Evolutionary conservation across 1,140 invertebrate species (phyloP), one percentile per base, ranked within the genome.

Genomic region (Babylonia areolata): DNA sequence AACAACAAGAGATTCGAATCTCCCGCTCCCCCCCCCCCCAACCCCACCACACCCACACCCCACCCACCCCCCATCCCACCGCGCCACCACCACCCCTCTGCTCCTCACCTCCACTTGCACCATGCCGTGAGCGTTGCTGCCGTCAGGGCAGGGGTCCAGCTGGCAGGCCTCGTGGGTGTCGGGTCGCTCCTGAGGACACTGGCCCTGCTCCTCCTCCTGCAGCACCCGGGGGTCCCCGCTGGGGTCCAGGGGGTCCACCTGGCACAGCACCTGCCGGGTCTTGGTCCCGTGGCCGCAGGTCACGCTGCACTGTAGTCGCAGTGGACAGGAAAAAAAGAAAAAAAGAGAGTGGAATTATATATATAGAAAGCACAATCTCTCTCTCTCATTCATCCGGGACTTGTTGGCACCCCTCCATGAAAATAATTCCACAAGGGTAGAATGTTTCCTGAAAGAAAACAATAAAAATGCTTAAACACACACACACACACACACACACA

Each of bases 91-190:
- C 37, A 37, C 69, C 58, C 0, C 58, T 0, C 54, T 39, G 54
- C 39, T 40, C 33, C 98, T 98, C n/a, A 95, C 99, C 98, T 23
- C 97, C 96, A 93, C 99, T 99, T 92, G 98, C 99, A 33, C 98
- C 98, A 93, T 98, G 98, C 91, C 82, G 64, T 64, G 33, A 6
- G 39, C 71, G 73, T 85, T 87, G 64, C 78, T 85, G 11, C 79
- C 87, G 46, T 83, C 87, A 23, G 79, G 31, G 73, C 87, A 87
- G n/a, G 84, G 84, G 71, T 85, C 78, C 23, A 85, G 37, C 17
- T 40, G 46, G 23, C 86, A 78, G 42, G 58, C 58, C 71, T 40
- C 3, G 85, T 15, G 54, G n/a, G 37, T 40, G n/a, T 58, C 39
- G 3, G 77, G 79, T 39, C 64, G 35, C 17, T 84, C 71, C 12